phyloP scores from a whole-genome alignment of 2,113 vertebrate species.

The Pteruthius melanotis region DNA sequence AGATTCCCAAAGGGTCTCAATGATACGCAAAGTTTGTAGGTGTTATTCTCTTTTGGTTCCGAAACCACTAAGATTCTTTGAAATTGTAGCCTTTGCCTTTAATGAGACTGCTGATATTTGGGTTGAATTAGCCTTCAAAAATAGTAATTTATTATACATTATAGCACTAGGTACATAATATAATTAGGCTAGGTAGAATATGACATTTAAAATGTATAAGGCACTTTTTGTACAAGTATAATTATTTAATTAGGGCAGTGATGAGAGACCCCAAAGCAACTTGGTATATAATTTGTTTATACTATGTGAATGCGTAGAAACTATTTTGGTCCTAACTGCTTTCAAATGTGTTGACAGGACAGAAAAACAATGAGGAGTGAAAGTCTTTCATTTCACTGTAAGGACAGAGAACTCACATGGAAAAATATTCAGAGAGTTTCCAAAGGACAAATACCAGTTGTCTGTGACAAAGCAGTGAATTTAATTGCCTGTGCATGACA shows the following conservation, averaged over 20 bases:
- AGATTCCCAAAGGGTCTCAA: not conserved
- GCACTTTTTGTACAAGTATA: not conserved
- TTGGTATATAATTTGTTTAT: not conserved
- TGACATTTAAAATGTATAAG: conserved; percentile 5
- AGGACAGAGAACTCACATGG: not conserved
- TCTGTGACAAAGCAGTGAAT: not conserved
- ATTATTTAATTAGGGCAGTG: conserved; percentile 6
- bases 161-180: not conserved
- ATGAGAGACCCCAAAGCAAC: not conserved
- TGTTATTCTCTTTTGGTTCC: not conserved
- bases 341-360: not conserved
- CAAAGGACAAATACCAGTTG: not conserved
- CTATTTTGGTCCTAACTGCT: not conserved
- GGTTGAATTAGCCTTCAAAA: conserved; percentile 1
- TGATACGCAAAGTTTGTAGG: not conserved
- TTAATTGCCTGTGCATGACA: not conserved
- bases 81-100: not conserved
- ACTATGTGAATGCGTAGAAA: not conserved
- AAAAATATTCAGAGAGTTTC: not conserved
- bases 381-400: not conserved
- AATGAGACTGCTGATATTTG: not conserved
- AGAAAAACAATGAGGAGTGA: not conserved
- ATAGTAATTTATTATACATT: not conserved
- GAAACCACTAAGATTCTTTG: not conserved
- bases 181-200: not conserved